These are phyloP conservation scores for Anthopleura xanthogrammica DNA, from an alignment of 92 coral and sea anemone genomes.

Conservation along the genomic window DNA sequence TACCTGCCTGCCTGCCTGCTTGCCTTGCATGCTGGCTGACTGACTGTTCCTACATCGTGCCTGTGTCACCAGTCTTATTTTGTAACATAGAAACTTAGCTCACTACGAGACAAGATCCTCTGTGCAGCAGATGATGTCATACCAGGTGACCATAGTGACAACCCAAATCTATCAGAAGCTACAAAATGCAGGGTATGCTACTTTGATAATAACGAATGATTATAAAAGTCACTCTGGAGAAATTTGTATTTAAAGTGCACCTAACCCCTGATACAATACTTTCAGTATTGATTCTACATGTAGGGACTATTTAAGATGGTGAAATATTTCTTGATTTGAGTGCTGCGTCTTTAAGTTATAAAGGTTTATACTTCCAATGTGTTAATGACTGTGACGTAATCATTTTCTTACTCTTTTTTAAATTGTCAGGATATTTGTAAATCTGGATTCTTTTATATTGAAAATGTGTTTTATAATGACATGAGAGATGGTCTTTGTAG, in stretches of 20 bases:
- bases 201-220: not conserved
- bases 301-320: no score
- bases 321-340: no score
- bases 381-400: no score
- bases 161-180: conserved; percentile 64
- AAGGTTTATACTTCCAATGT: no score
- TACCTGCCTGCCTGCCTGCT: no score
- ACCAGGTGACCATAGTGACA: conserved; percentile 92
- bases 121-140: conserved; percentile 78
- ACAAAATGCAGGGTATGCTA: conserved; percentile 72
- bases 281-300: no score
- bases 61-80: not conserved
- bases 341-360: no score
- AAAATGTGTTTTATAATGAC: conserved; percentile 93
- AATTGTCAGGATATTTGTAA: conserved; percentile 76
- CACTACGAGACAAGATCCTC: conserved; percentile 84
- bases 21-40: not conserved
- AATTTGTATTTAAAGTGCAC: no score
- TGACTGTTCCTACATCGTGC: no score
- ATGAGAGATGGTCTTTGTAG: conserved; percentile 71
- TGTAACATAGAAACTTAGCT: conserved; percentile 59
- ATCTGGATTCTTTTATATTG: conserved; percentile 94
- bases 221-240: no score
- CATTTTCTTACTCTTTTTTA: not conserved
- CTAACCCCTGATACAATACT: no score